A percentile compares a stretch with the other conserved stretches of the same genome.
Conservation (phyloP, 2,797 vertebrate genomes). For the Erpetoichthys calabaricus region DNA sequence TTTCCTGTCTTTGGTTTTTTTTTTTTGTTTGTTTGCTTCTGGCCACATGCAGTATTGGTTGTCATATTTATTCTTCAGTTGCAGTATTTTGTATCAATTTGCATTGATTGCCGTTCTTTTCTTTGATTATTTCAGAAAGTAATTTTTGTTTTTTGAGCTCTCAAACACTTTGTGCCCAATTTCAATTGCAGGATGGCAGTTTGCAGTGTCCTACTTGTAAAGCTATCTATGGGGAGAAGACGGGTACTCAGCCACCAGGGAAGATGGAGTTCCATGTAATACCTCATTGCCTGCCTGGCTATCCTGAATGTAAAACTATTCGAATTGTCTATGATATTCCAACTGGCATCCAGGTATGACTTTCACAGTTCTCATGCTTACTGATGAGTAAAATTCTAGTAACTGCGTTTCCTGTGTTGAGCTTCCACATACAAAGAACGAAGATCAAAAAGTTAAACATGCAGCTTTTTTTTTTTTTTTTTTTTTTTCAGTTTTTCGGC, state of each 20-base stretch:
- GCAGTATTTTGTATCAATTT: background rate
- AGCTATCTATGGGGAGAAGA: slow-evolving; percentile 90
- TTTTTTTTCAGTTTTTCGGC: too few species aligned
- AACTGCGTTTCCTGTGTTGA: background rate
- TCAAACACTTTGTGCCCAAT: background rate
- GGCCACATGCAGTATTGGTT: background rate
- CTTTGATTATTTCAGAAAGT: slow-evolving; percentile 22
- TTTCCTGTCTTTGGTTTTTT: too few species aligned
- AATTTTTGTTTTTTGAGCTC: background rate
- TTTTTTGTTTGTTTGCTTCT: too few species aligned
- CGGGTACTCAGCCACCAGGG: slow-evolving; percentile 83
- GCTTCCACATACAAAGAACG: too few species aligned
- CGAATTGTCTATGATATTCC: slow-evolving; percentile 92
- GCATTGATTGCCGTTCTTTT: slow-evolving; percentile 25
- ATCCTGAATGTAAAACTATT: slow-evolving; percentile 74
- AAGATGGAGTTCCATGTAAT: slow-evolving; percentile 95
- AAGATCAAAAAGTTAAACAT: too few species aligned
- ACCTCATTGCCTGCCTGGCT: slow-evolving; percentile 81
- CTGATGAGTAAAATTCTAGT: background rate
- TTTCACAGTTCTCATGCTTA: background rate
- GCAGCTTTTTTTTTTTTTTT: too few species aligned
- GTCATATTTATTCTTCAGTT: background rate
- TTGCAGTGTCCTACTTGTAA: slow-evolving; percentile 91
- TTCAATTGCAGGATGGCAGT: slow-evolving; percentile 68
- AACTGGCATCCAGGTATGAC: slow-evolving; percentile 75